phyloP scores from a whole-genome alignment of 2,888 invertebrate genomes.

The Caenorhabditis becei region DNA sequence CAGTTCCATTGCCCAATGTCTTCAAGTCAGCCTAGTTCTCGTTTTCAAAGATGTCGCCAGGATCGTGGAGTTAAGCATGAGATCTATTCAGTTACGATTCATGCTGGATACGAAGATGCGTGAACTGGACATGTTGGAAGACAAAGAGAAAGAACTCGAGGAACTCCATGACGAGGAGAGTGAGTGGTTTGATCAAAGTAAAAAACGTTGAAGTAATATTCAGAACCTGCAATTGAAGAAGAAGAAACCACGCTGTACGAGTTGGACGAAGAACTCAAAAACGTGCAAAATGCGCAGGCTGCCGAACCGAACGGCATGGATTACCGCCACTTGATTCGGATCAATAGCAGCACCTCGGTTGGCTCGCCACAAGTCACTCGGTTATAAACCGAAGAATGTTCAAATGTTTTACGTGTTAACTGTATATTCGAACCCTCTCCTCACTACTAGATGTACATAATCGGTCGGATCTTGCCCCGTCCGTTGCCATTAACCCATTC shows the following conservation, averaged over 20 bases:
- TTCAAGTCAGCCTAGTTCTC: conserved; percentile 62
- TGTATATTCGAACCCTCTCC: conserved; percentile 13
- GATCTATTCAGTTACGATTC: conserved; percentile 85
- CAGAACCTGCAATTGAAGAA: too few species aligned
- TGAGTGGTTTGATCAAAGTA: conserved; percentile 24
- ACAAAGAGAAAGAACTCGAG: conserved; percentile 54
- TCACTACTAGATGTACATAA: conserved; percentile 15
- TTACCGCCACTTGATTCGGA: conserved; percentile 54
- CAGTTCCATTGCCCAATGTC: conserved; percentile 54
- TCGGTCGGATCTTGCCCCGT: background rate
- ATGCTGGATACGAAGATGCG: conserved; percentile 63
- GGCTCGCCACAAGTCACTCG: conserved; percentile 53
- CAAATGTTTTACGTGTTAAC: conserved; percentile 13
- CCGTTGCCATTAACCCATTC: conserved; percentile 9
- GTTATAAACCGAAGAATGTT: conserved; percentile 10
- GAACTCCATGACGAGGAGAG: conserved; percentile 28
- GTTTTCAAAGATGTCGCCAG: conserved; percentile 88
- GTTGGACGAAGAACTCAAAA: conserved; percentile 53
- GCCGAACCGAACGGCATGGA: conserved; percentile 31
- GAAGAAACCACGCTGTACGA: conserved; percentile 52
- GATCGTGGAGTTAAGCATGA: conserved; percentile 95
- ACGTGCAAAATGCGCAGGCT: conserved; percentile 36
- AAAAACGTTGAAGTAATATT: background rate
- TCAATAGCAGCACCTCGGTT: conserved; percentile 53
- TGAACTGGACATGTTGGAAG: conserved; percentile 60